These are phyloP conservation scores for Spinus pinus DNA, from an alignment of 2,797 vertebrate species.

Conservation along the genomic window DNA sequence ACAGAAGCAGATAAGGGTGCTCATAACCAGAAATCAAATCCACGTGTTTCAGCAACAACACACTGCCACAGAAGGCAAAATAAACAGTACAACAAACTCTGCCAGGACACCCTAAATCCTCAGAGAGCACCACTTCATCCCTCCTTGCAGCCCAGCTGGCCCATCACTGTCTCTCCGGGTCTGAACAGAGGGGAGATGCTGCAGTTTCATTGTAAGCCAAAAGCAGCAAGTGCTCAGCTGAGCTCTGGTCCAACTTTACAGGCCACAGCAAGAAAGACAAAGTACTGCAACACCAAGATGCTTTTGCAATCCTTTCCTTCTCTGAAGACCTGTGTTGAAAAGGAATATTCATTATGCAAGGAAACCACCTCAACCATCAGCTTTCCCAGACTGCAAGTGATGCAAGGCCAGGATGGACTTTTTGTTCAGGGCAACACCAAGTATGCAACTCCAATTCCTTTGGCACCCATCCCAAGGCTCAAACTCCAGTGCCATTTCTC, in stretches of 20 bases:
- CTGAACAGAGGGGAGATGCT: not conserved
- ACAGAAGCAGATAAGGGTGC: constrained; percentile 9
- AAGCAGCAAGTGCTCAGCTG: fast-evolving
- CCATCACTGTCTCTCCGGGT: not conserved
- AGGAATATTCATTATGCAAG: not conserved
- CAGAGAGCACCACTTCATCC: not conserved
- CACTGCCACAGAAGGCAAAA: not conserved
- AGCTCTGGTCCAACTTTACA: not conserved
- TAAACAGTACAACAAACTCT: not conserved
- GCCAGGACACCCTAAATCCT: not conserved
- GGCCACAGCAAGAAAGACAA: not conserved
- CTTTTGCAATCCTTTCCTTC: not conserved
- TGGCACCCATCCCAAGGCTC: not conserved
- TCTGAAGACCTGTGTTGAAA: not conserved
- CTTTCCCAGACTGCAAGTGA: not conserved
- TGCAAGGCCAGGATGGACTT: not conserved
- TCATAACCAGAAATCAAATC: constrained; percentile 43
- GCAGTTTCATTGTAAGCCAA: not conserved
- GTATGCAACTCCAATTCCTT: not conserved
- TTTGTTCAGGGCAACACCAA: fast-evolving
- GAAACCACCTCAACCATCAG: not conserved
- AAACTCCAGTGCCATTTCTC: not conserved
- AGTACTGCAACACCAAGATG: not conserved
- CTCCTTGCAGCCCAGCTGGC: not conserved
- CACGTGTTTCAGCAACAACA: not conserved